Percentiles rank a stretch among this genome's conserved stretches.
phyloP scores from a whole-genome alignment of 1,140 invertebrate genomes.

The Dolichoris vasculosae region DNA sequence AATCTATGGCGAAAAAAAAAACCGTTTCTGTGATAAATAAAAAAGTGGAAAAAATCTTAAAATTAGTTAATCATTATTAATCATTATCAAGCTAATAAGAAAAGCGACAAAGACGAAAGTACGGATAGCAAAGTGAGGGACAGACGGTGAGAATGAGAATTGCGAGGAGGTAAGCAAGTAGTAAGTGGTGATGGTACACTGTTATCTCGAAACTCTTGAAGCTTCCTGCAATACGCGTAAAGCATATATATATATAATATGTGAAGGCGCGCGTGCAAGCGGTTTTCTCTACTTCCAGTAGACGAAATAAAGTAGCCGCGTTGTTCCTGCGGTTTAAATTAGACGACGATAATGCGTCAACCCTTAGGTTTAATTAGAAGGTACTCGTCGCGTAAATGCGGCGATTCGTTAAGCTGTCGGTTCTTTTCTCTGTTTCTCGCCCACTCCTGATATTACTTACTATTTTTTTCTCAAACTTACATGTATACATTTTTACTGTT shows the following conservation, averaged over 20 bases:
- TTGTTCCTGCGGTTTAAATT: slow-evolving; percentile 44
- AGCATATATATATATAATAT: too few relatives aligned
- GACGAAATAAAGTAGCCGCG: slow-evolving; percentile 1
- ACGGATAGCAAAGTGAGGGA: too few relatives aligned
- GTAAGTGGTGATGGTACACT: not conserved
- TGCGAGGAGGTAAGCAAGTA: not conserved
- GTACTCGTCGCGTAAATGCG: slow-evolving; percentile 14
- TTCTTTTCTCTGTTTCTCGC: not conserved
- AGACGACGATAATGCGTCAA: slow-evolving; percentile 54
- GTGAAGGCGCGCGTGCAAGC: not conserved
- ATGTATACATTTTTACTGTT: too few relatives aligned
- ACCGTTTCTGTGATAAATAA: too few relatives aligned
- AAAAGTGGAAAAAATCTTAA: too few relatives aligned
- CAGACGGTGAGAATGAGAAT: not conserved
- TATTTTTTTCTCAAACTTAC: not conserved
- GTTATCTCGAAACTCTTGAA: not conserved
- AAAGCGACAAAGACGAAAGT: too few relatives aligned
- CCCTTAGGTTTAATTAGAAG: slow-evolving; percentile 55
- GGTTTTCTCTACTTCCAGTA: not conserved
- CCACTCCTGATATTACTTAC: too few relatives aligned
- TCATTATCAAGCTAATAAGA: too few relatives aligned
- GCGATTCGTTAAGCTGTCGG: slow-evolving; percentile 35
- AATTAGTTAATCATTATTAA: too few relatives aligned
- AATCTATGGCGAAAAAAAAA: too few relatives aligned
- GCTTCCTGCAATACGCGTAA: too few relatives aligned